Conservation (phyloP, 2,888 invertebrate species). For the Oscheius onirici region DNA sequence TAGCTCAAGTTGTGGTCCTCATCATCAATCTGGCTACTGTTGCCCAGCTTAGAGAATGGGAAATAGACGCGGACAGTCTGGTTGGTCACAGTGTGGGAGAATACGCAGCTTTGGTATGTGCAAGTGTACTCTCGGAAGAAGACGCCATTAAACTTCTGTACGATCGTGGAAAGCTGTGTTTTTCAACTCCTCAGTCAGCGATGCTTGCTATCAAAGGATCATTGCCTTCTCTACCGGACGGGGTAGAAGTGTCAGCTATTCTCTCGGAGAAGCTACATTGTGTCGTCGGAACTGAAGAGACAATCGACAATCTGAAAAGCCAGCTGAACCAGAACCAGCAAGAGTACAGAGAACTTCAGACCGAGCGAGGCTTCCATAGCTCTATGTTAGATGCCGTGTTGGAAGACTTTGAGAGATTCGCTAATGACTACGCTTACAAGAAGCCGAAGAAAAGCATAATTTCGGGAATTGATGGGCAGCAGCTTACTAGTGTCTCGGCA, state of each 20-base stretch:
- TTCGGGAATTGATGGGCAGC: constrained; percentile 58
- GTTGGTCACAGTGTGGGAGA: constrained; percentile 68
- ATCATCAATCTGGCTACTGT: constrained; percentile 45
- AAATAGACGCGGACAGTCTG: constrained; percentile 39
- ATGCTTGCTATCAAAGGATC: constrained; percentile 59
- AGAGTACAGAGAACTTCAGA: constrained; percentile 51
- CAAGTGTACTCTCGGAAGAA: constrained; percentile 35
- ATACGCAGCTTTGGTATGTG: constrained; percentile 54
- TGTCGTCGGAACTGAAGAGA: constrained; percentile 45
- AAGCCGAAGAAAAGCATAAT: constrained; percentile 42
- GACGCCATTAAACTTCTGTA: constrained; percentile 44
- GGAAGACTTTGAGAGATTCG: constrained; percentile 37
- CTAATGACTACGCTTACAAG: constrained; percentile 13
- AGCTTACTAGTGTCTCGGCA: constrained; percentile 28
- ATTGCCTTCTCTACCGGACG: constrained; percentile 37
- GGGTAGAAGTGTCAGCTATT: constrained; percentile 56
- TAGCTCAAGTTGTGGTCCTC: constrained; percentile 56
- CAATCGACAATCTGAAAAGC: constrained; percentile 35
- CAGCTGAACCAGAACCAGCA: background rate
- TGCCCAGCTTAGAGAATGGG: constrained; percentile 36
- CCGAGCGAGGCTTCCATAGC: constrained; percentile 62
- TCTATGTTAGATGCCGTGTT: constrained; percentile 56
- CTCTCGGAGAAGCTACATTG: constrained; percentile 44
- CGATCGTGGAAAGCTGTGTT: constrained; percentile 48
- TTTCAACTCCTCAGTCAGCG: constrained; percentile 49